These are phyloP conservation scores for Felis catus DNA, from an alignment of 2,113 vertebrate species.

Conservation along the genomic window DNA sequence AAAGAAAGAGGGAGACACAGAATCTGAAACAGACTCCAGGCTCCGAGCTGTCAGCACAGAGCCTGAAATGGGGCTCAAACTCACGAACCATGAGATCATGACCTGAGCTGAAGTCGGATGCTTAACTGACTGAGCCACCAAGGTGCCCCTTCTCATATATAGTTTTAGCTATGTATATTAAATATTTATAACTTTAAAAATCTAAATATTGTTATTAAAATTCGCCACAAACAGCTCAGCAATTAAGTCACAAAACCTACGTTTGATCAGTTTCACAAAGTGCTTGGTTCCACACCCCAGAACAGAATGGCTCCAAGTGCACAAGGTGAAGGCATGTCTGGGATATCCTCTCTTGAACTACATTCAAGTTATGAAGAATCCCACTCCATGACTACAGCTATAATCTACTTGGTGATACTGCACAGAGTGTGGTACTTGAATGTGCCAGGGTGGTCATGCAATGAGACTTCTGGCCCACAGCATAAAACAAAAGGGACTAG, in stretches of 20 bases:
- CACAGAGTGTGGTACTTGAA: background rate
- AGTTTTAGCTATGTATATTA: background rate
- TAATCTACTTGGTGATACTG: background rate
- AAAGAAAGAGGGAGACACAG: no score
- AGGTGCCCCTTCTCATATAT: background rate
- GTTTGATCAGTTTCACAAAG: background rate
- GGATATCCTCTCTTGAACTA: background rate
- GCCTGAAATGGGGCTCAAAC: no score
- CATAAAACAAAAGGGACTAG: background rate
- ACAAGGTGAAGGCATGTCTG: background rate
- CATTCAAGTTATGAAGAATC: background rate
- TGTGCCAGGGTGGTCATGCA: background rate
- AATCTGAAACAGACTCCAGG: no score
- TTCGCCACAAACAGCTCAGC: background rate
- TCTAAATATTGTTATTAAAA: background rate
- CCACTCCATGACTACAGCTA: rapidly evolving
- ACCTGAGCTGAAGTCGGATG: no score
- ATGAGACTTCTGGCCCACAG: background rate
- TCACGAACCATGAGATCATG: no score
- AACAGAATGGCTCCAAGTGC: background rate
- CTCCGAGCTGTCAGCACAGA: no score
- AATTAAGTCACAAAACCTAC: background rate
- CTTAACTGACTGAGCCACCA: no score
- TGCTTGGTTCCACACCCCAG: background rate
- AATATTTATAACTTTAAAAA: conserved; percentile 4